Percentiles rank a stretch among this genome's conserved stretches.
Evolutionary conservation across 2,888 invertebrate species (phyloP).

Genomic region (Nomada ferruginata): DNA sequence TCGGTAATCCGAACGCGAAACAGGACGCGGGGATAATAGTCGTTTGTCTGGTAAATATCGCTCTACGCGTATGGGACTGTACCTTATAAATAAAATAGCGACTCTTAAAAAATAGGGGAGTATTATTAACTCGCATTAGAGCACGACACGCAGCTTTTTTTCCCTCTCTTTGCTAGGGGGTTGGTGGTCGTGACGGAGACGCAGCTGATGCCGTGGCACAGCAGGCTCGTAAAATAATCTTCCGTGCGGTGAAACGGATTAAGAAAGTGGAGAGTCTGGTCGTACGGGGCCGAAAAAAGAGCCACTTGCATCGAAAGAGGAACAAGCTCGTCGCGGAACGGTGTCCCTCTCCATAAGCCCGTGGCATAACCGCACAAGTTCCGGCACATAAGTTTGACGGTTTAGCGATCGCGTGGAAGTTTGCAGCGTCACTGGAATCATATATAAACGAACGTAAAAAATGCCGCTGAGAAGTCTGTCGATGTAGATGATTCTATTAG

Average conservation of each 20-base stretch:
- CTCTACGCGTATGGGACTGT: slow-evolving; percentile 61
- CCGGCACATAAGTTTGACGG: slow-evolving; percentile 45
- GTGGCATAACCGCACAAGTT: slow-evolving; percentile 45
- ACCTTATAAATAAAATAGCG: slow-evolving; percentile 80
- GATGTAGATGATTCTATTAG: slow-evolving; percentile 5
- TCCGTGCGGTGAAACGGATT: slow-evolving; percentile 70
- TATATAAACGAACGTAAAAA: slow-evolving; percentile 23
- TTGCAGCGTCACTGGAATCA: slow-evolving; percentile 36
- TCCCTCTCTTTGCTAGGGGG: slow-evolving; percentile 19
- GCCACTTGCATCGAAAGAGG: slow-evolving; percentile 47
- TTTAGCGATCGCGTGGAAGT: slow-evolving; percentile 44
- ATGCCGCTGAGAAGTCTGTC: background rate
- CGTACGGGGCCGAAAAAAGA: slow-evolving; percentile 43
- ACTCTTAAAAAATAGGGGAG: slow-evolving; percentile 79
- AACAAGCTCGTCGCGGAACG: slow-evolving; percentile 24
- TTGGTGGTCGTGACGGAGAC: slow-evolving; percentile 62
- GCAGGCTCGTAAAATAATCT: slow-evolving; percentile 80
- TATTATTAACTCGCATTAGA: slow-evolving; percentile 82
- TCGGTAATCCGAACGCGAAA: slow-evolving; percentile 40
- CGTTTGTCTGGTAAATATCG: slow-evolving; percentile 67
- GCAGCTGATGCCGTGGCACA: slow-evolving; percentile 81
- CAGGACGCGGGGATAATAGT: slow-evolving; percentile 62
- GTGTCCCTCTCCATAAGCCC: slow-evolving; percentile 32
- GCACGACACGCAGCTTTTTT: slow-evolving; percentile 63
- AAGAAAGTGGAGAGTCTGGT: slow-evolving; percentile 65